These are phyloP conservation scores for Drosophila neonasuta DNA, from an alignment of 2,888 invertebrate species.

Conservation along the genomic window DNA sequence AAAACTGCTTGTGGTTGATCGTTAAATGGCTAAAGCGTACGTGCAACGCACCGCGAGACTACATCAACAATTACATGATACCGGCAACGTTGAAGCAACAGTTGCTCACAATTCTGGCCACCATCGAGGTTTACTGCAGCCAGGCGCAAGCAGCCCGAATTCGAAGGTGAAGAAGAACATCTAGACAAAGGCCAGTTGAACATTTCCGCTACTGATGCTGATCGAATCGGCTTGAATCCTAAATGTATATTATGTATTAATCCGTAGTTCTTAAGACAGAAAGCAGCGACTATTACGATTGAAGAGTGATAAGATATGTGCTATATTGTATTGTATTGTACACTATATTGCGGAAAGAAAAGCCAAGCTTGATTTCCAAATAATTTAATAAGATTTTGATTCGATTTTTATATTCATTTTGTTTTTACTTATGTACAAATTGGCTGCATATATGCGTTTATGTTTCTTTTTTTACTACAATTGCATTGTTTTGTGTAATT, in stretches of 20 bases:
- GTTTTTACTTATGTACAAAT: conserved; percentile 65
- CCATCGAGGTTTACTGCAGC: conserved; percentile 58
- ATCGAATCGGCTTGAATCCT: conserved; percentile 9
- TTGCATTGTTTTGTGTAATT: conserved; percentile 63
- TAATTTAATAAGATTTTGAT: conserved; percentile 64
- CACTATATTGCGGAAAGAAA: conserved; percentile 20
- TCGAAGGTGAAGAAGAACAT: conserved; percentile 18
- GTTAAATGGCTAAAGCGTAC: conserved; percentile 51
- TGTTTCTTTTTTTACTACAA: conserved; percentile 54
- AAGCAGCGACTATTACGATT: conserved; percentile 22
- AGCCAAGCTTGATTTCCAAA: conserved; percentile 65
- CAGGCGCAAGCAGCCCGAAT: conserved; percentile 36
- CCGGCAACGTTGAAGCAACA: conserved; percentile 72
- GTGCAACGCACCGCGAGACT: conserved; percentile 26
- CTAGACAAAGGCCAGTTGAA: background rate
- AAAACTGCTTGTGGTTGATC: conserved; percentile 75
- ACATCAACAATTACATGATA: conserved; percentile 48
- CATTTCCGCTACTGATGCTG: conserved; percentile 3
- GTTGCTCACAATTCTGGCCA: conserved; percentile 49
- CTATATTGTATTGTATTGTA: conserved; percentile 5
- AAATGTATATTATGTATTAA: conserved; percentile 7
- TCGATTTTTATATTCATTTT: conserved; percentile 49
- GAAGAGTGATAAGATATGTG: conserved; percentile 16
- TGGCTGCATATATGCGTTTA: conserved; percentile 64
- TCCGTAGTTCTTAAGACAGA: conserved; percentile 21